These are phyloP conservation scores for Larimichthys polyactis DNA, from an alignment of 2,113 vertebrate species.

Conservation along the genomic window DNA sequence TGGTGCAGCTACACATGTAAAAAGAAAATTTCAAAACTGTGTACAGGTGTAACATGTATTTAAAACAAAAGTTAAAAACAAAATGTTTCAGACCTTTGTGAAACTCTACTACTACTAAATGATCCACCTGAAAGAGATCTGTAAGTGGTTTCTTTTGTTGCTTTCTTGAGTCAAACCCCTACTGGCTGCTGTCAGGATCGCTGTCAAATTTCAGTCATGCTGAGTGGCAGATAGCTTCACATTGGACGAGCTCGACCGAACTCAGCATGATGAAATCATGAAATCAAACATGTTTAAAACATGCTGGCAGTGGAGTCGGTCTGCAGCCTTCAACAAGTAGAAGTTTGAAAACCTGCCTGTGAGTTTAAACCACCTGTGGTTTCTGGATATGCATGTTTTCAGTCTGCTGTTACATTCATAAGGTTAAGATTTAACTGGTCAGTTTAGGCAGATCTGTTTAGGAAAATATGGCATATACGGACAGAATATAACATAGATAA, in stretches of 20 bases:
- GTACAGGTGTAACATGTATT: no score
- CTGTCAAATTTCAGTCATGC: background rate
- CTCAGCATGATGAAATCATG: slow-evolving; percentile 18
- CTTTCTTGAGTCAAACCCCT: background rate
- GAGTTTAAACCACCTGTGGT: background rate
- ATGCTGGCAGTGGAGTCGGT: background rate
- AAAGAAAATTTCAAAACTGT: no score
- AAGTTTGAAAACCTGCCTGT: background rate
- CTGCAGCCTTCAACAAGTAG: background rate
- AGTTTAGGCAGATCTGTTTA: no score
- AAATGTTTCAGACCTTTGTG: background rate
- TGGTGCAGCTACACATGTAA: no score
- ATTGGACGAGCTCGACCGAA: background rate
- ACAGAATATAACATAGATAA: no score
- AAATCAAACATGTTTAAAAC: slow-evolving; percentile 37
- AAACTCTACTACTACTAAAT: background rate
- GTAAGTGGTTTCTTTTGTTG: background rate
- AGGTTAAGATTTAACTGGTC: no score
- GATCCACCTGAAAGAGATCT: background rate
- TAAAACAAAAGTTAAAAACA: background rate
- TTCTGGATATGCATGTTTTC: background rate
- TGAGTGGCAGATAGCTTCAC: background rate
- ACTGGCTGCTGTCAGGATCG: background rate
- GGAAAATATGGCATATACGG: no score
- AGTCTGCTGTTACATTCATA: background rate